Percentiles rank a stretch among this genome's conserved stretches.
Conservation (phyloP, 2,113 vertebrate species). For the Agapornis roseicollis region DNA sequence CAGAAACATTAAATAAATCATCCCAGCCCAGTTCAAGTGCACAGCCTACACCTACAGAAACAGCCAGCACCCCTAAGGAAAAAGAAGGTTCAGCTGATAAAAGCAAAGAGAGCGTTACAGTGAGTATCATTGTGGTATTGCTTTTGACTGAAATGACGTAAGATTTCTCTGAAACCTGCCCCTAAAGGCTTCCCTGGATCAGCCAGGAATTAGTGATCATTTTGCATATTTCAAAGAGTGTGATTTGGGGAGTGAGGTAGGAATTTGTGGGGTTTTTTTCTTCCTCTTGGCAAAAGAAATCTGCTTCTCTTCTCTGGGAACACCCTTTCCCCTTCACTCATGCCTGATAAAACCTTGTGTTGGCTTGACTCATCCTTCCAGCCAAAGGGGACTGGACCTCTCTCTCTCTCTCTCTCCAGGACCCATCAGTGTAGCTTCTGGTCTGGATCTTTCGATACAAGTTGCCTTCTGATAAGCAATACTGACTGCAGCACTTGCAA, state of each 20-base stretch:
- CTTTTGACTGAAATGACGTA: too few relatives aligned
- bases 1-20: constrained; percentile 83
- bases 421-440: constrained; percentile 68
- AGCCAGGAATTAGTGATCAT: not conserved
- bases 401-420: constrained; percentile 68
- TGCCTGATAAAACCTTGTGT: not conserved
- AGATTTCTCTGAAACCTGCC: not conserved
- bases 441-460: constrained; percentile 67
- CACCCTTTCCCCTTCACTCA: constrained; percentile 10
- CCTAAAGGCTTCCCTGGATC: not conserved
- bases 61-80: constrained; percentile 79
- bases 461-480: constrained; percentile 73
- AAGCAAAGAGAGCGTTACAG: constrained; percentile 84
- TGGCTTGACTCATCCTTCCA: constrained; percentile 60
- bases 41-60: constrained; percentile 77
- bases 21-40: constrained; percentile 78
- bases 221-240: not conserved
- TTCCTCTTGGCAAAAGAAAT: not conserved
- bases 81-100: constrained; percentile 87
- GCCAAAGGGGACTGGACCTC: constrained; percentile 60
- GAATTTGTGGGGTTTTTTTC: not conserved
- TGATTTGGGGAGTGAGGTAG: not conserved
- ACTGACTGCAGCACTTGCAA: constrained; percentile 71
- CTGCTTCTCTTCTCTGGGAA: constrained; percentile 3
- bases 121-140: constrained; percentile 72